phyloP scores from a whole-genome alignment of 2,888 invertebrate genomes.

The Danaus chrysippus region DNA sequence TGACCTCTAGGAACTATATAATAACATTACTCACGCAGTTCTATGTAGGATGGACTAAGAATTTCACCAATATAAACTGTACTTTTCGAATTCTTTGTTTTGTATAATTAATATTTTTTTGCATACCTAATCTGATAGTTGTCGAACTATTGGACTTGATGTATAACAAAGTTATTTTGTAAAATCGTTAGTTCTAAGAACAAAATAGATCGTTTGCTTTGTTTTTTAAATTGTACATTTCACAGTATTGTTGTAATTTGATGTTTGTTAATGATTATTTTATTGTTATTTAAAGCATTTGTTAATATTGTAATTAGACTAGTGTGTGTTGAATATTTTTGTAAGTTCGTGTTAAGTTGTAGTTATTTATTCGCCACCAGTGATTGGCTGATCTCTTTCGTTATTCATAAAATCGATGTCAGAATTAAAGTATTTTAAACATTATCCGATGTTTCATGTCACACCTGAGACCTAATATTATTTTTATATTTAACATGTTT shows the following conservation, averaged over 20 bases:
- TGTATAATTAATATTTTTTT: too few species aligned
- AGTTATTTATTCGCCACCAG: conserved; percentile 5
- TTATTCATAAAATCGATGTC: not conserved
- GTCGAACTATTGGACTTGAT: too few species aligned
- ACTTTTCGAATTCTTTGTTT: too few species aligned
- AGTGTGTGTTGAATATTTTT: not conserved
- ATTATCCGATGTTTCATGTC: too few species aligned
- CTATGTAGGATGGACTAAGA: too few species aligned
- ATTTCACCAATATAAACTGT: too few species aligned
- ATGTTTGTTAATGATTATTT: not conserved
- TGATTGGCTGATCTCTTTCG: conserved; percentile 5
- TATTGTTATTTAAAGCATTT: not conserved
- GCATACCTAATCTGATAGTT: too few species aligned
- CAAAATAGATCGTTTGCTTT: not conserved
- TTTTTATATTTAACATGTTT: too few species aligned
- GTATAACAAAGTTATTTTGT: too few species aligned
- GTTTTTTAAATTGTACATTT: not conserved
- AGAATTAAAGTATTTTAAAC: conserved; percentile 5
- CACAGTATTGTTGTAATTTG: too few species aligned
- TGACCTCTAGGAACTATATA: not conserved
- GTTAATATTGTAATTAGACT: not conserved
- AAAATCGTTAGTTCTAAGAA: too few species aligned
- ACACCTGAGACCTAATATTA: too few species aligned
- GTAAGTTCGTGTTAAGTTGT: not conserved
- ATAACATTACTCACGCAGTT: not conserved